Evolutionary conservation across 2,888 invertebrate species (phyloP).

Genomic region (Therioaphis trifolii): DNA sequence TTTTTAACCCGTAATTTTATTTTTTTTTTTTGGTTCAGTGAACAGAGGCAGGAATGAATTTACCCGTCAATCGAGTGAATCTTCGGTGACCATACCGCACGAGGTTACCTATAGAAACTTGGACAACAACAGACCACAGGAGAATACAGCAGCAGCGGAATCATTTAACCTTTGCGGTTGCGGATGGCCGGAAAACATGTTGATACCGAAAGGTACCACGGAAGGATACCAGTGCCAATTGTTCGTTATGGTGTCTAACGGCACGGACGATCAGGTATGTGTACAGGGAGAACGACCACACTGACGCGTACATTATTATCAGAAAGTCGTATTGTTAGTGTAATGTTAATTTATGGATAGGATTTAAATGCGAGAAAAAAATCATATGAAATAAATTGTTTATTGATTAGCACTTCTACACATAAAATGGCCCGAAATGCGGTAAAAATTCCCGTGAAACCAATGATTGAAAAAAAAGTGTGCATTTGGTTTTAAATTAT

Average conservation of each 20-base stretch:
- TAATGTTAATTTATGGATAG: too few relatives aligned
- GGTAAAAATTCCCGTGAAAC: too few relatives aligned
- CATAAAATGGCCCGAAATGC: too few relatives aligned
- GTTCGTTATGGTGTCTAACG: slow-evolving; percentile 69
- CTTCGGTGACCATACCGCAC: slow-evolving; percentile 85
- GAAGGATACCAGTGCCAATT: slow-evolving; percentile 68
- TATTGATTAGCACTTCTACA: too few relatives aligned
- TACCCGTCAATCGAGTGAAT: slow-evolving; percentile 76
- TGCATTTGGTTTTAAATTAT: too few relatives aligned
- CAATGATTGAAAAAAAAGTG: too few relatives aligned
- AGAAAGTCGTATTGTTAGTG: too few relatives aligned
- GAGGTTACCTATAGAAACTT: slow-evolving; percentile 83
- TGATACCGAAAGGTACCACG: slow-evolving; percentile 68
- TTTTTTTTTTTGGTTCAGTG: slow-evolving; percentile 73
- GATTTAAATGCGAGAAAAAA: too few relatives aligned
- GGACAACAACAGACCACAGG: slow-evolving; percentile 71
- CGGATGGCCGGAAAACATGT: slow-evolving; percentile 70
- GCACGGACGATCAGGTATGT: slow-evolving; percentile 65
- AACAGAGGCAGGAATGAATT: slow-evolving; percentile 77
- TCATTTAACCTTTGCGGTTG: slow-evolving; percentile 87
- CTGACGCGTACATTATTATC: too few relatives aligned
- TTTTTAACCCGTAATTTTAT: too few relatives aligned
- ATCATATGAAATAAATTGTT: too few relatives aligned
- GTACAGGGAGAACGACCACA: too few relatives aligned
- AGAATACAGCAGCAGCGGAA: slow-evolving; percentile 69